Base-by-base conservation (phyloP, 2,113 vertebrate species). In the Notothenia rossii region DNA sequence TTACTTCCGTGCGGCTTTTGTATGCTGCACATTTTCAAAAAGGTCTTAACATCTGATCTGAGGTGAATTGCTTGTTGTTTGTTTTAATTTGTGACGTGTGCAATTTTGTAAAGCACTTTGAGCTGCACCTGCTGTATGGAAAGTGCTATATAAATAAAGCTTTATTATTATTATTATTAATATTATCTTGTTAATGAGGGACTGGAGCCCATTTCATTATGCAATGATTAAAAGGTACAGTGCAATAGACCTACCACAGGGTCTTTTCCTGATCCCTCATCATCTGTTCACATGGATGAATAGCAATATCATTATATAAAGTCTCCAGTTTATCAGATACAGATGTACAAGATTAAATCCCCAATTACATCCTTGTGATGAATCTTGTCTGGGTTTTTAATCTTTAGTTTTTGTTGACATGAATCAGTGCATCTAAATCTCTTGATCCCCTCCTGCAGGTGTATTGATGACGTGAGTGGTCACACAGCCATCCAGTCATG, bases 391-490 rank as follows among this genome's bases (percentile, higher is more conserved):
- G 4, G 6, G 13, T 33, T 53, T 43, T 0, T 12, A 46, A 48
- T 25, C 9, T 69, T 55, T 25, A 5, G 4, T 40, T 15, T 8
- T 14, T 75, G 12, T 48, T 29, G 10, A 59, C 9, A 12, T 58
- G 7, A 55, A 62, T 66, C 43, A 50, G 5, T 69, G 13, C 40
- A 40, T 82, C 14, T 68, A 20, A 69, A 51, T 77, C 45, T 1
- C 15, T 15, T 15, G 17, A 8, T 79, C 22, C 12, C 18, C 49
- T 17, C 54, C 64, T 81, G 49, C 85, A 95, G 93, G 90, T 83
- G 60, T 81, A 78, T 93, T 86, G 53, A 95, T 94, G 93, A 84
- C 90, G 86, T 94, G 89, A 94, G 72, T 48, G 4, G 36, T 65
- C 70, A 67, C 45, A 80, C 64, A 72, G 82, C 79, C 86, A 86